Conservation (phyloP, 2,113 vertebrate genomes). For the Catharus bicknelli region DNA sequence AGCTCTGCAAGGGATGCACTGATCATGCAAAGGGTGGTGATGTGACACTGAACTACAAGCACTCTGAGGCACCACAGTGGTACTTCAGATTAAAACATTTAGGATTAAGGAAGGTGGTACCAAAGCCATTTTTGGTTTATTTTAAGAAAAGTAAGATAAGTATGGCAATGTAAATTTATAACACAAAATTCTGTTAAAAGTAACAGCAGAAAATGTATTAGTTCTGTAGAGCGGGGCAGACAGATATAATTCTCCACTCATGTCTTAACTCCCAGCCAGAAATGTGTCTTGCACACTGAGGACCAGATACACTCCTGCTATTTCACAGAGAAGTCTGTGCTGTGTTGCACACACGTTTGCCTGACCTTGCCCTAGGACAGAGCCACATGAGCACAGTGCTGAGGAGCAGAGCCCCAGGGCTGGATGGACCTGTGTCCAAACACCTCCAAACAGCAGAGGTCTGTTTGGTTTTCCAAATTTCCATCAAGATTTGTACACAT, state of each 20-base stretch:
- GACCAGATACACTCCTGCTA: neutral
- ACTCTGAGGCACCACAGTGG: neutral
- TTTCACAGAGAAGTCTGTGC: neutral
- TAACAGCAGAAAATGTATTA: neutral
- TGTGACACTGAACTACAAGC: neutral
- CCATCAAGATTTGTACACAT: neutral
- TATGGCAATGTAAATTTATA: neutral
- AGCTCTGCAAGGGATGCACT: neutral
- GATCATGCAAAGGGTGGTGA: fast-evolving
- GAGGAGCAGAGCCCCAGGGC: neutral
- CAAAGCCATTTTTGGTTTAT: neutral
- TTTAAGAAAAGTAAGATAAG: neutral
- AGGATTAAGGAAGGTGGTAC: neutral
- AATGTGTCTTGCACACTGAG: neutral
- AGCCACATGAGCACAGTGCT: neutral
- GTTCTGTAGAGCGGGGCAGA: neutral
- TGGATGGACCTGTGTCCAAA: neutral
- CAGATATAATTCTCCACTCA: neutral
- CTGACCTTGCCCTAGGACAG: neutral
- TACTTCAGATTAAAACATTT: neutral
- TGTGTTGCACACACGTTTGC: fast-evolving
- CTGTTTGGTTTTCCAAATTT: neutral
- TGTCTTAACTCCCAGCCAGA: neutral
- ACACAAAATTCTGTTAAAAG: neutral
- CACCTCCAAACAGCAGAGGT: neutral